Percentiles rank a stretch among this genome's conserved stretches.
These are phyloP conservation scores for Willisornis vidua DNA, from an alignment of 2,113 vertebrate genomes.

Conservation along the genomic window DNA sequence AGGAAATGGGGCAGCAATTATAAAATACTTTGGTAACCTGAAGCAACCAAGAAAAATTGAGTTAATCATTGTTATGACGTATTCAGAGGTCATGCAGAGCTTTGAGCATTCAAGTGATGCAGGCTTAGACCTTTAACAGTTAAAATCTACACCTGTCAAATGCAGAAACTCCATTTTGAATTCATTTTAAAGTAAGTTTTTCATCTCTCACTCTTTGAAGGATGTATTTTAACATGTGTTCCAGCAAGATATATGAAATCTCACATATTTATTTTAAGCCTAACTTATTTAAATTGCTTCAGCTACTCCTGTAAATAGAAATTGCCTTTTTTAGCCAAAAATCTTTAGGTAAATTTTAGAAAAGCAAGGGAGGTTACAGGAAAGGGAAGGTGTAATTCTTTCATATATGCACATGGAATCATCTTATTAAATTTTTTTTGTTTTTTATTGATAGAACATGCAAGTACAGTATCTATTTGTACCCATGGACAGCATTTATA, in stretches of 20 bases:
- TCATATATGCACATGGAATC: background rate
- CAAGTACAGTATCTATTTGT: background rate
- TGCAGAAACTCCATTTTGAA: background rate
- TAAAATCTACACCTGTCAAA: background rate
- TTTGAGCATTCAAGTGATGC: background rate
- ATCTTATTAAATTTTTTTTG: background rate
- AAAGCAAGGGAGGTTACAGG: background rate
- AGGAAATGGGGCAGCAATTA: background rate
- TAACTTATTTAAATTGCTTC: background rate
- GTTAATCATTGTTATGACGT: background rate
- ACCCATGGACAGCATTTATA: background rate
- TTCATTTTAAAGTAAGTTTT: background rate
- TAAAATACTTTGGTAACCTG: background rate
- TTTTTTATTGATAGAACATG: background rate
- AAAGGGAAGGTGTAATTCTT: background rate
- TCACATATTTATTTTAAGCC: slow-evolving; percentile 34
- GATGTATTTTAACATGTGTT: background rate
- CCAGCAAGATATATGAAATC: background rate
- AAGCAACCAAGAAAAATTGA: background rate
- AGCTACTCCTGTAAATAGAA: slow-evolving; percentile 23
- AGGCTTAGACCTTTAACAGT: background rate
- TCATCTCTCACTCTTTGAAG: background rate
- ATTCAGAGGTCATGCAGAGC: background rate
- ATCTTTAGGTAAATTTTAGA: slow-evolving; percentile 19
- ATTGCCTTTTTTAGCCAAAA: background rate